Evolutionary conservation across 2,797 vertebrate species (phyloP), one percentile per base, ranked within the genome.

Genomic region (Percopsis omiscomaycus): DNA sequence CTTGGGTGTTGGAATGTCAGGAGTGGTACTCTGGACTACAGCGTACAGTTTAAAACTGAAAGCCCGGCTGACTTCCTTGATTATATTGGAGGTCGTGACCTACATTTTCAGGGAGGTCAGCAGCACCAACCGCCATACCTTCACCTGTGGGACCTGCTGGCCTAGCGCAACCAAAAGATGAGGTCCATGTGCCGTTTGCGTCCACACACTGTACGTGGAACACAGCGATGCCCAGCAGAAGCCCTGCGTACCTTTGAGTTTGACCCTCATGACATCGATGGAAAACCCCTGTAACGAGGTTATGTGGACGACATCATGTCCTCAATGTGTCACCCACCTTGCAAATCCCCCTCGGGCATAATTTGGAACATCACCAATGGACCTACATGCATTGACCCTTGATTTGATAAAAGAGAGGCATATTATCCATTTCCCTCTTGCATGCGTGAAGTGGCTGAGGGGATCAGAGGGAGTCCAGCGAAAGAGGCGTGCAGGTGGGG

Each of bases 301-400:
- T 73, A 76, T 80, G 78, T 80, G 75, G 79, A 70, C 82, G 80
- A 81, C 78, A 81, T 79, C 62, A 75, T 81, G 83, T 85, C 77
- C 74, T 88, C 78, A 80, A 84, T 88, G 81, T 88, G 84, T 87
- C 83, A 84, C 78, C 63, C 75, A 85, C 76, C 71, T 88, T 77
- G 72, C 73, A 78, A 81, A 80, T 79, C 73, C 80, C 51, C 82
- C 77, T 68, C 72, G 75, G 74, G 80, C 74, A 71, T 78, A 86
- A 89, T 88, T 85, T 85, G 73, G 62, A 66, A 84, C 86, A 83
- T 71, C 71, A 79, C 79, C 70, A 68, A 59, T 74, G 74, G 77
- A 69, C 76, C 80, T 69, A 74, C 69, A 82, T 72, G 78, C 74
- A 80, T 53, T 69, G 70, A 77, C 78, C 84, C 70, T 80, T 83